Evolutionary conservation across 2,113 vertebrate genomes (phyloP).

Genomic region (Okapia johnstoni): DNA sequence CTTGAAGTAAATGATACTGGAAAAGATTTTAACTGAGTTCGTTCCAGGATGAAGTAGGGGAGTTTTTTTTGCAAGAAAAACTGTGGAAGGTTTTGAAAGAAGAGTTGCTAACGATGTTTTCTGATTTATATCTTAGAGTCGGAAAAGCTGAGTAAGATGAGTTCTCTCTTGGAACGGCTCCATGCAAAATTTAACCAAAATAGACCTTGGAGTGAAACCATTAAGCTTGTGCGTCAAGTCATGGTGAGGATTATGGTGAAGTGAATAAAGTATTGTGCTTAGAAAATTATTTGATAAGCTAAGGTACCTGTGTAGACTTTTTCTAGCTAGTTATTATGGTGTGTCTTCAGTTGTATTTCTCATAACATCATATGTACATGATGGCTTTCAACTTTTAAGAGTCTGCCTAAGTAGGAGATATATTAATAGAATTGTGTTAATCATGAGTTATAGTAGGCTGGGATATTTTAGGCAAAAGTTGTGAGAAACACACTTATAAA

Average conservation of each 20-base stretch:
- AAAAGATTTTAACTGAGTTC: slow-evolving; percentile 23
- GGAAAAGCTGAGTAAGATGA: slow-evolving; percentile 88
- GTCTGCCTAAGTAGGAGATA: background rate
- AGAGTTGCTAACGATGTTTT: slow-evolving; percentile 40
- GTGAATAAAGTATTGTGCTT: background rate
- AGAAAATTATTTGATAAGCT: slow-evolving; percentile 31
- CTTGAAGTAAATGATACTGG: slow-evolving; percentile 47
- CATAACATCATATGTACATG: background rate
- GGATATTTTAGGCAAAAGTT: background rate
- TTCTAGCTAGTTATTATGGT: background rate
- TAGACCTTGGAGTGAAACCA: slow-evolving; percentile 96
- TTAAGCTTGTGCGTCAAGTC: slow-evolving; percentile 95
- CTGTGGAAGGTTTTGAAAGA: background rate
- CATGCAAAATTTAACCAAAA: slow-evolving; percentile 95
- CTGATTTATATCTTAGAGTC: slow-evolving; percentile 72
- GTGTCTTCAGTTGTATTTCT: slow-evolving; percentile 14
- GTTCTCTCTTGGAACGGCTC: slow-evolving; percentile 91
- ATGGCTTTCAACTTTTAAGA: background rate
- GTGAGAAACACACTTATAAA: background rate
- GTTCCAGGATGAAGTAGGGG: background rate
- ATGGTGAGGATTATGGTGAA: slow-evolving; percentile 86
- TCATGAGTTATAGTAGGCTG: background rate
- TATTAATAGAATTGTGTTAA: slow-evolving; percentile 11
- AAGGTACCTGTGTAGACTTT: background rate
- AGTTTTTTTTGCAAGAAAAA: slow-evolving; percentile 36